Conservation (phyloP, 2,888 invertebrate species). For the Alentia gelatinosa region DNA sequence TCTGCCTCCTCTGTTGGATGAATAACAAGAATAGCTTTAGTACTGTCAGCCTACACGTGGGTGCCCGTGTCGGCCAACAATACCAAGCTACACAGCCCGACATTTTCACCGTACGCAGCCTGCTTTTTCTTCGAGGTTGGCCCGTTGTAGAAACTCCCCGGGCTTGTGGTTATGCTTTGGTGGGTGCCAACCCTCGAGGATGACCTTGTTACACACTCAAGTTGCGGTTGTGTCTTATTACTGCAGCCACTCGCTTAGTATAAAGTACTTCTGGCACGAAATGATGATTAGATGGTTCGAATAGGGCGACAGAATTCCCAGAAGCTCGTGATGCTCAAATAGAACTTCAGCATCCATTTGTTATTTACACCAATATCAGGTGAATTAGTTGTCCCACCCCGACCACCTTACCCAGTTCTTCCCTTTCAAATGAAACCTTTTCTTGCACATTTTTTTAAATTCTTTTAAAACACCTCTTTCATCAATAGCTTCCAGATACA, state of each 20-base stretch:
- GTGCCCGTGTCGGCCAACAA: background rate
- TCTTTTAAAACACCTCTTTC: too few species aligned
- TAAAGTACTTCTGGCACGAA: too few species aligned
- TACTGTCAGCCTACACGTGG: constrained; percentile 41
- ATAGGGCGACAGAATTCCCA: too few species aligned
- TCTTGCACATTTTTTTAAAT: too few species aligned
- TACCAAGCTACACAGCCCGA: constrained; percentile 45
- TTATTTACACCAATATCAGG: too few species aligned
- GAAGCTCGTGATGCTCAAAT: too few species aligned
- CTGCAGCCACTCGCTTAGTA: background rate
- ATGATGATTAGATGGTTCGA: too few species aligned
- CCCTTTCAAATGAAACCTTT: too few species aligned
- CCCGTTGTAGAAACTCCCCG: constrained; percentile 24
- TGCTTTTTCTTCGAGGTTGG: constrained; percentile 8
- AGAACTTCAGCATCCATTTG: too few species aligned
- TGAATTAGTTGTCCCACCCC: too few species aligned
- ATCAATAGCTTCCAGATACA: too few species aligned
- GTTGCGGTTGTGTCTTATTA: background rate
- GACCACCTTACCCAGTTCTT: too few species aligned
- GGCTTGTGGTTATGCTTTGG: constrained; percentile 31
- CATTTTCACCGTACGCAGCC: constrained; percentile 9
- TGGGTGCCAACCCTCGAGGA: constrained; percentile 20
- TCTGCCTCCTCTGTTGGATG: constrained; percentile 59
- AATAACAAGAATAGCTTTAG: constrained; percentile 54
- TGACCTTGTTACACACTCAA: background rate